phyloP scores from a whole-genome alignment of 2,113 vertebrate genomes.

The Myotis brandtii region DNA sequence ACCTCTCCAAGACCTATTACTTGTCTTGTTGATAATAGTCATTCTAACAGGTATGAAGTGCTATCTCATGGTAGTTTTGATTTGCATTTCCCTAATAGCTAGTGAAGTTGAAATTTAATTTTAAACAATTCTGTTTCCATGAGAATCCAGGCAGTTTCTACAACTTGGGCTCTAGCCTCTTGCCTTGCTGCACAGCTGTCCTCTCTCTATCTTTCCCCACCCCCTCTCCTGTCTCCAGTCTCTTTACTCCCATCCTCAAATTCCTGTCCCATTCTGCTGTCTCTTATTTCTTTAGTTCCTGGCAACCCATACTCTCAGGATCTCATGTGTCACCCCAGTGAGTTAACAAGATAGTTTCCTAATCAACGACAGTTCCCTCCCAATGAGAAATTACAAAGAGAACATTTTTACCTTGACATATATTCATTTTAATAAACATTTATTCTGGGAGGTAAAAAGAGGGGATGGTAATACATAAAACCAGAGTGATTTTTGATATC shows the following conservation, averaged over 20 bases:
- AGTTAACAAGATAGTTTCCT: conserved; percentile 32
- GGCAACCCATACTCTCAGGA: neutral
- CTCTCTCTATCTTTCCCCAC: neutral
- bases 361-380: conserved; percentile 5
- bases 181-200: accelerated
- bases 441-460: conserved; percentile 44
- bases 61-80: neutral
- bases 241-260: neutral
- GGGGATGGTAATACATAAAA: neutral
- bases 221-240: no score
- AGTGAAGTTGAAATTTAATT: neutral
- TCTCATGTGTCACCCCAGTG: neutral
- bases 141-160: neutral
- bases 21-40: neutral
- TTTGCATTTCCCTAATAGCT: neutral
- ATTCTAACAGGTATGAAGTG: neutral
- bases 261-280: neutral
- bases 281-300: neutral
- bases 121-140: neutral
- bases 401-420: conserved; percentile 36
- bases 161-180: neutral
- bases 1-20: neutral
- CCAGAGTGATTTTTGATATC: neutral
- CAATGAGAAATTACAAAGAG: neutral
- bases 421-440: conserved; percentile 30